Base-by-base conservation (phyloP, 2,113 vertebrate genomes). In the Cisticola juncidis region DNA sequence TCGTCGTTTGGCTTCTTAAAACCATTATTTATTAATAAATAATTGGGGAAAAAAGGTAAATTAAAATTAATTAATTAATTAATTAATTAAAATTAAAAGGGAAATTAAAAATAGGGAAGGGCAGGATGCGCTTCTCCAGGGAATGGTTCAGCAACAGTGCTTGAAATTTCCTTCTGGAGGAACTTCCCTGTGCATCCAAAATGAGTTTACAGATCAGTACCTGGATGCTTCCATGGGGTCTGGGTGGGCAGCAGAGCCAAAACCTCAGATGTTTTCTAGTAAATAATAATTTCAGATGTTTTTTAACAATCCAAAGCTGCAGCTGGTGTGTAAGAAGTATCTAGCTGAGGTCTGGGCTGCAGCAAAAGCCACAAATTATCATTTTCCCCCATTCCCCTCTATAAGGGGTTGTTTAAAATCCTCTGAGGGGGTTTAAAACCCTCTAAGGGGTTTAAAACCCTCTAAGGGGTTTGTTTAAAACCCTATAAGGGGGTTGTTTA, bases 171-270 rank as follows among this genome's bases (percentile, higher is more conserved):
- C 68, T 72, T 50, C 35, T 57, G 45, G 26, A 64, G 31, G 28
- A 56, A 31, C 31, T 8, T 62, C 14, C 11, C 12, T 15, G 18
- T 31, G 26, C 71, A n/a, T 29, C 40, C 72, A 26, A 17, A 69
- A 51, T n/a, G 23, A 14, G 28, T 82, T 68, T n/a, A 3, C 45
- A 36, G 23, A 48, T 44, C 53, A n/a, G 29, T 5, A 9, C 21
- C 64, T 44, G 25, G 11, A 1, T 4, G 56, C 20, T 57, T 42
- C 48, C 11, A 0, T 1, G 23, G 15, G 25, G 6, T 25, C 31
- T 44, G 28, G 15, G 69, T 48, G n/a, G 50, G 4, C 50, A 62
- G 9, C 7, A 54, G 33, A 45, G 48, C 4, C 54, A 44, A 25
- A 72, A 51, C 12, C 35, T 38, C 5, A 6, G 3, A 4, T 76